phyloP scores from a whole-genome alignment of 2,888 invertebrate species.

The Matsumyia berberina region DNA sequence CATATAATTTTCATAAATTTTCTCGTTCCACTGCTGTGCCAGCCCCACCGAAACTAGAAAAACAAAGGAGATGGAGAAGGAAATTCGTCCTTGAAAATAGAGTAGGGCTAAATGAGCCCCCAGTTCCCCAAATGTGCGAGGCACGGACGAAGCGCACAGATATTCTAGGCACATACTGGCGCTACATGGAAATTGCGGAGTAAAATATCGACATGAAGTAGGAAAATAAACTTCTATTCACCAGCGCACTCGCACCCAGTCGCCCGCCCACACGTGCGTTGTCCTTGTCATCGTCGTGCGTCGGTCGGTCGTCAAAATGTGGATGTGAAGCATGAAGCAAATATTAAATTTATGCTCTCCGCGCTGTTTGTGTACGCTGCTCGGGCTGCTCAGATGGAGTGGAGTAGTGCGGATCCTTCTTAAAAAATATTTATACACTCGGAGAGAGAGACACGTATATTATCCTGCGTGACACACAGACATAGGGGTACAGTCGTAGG shows the following conservation, averaged over 20 bases:
- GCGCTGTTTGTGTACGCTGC: slow-evolving; percentile 16
- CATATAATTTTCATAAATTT: slow-evolving; percentile 74
- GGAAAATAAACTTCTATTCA: slow-evolving; percentile 43
- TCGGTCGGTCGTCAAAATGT: slow-evolving; percentile 37
- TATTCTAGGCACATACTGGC: slow-evolving; percentile 32
- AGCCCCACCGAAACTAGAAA: slow-evolving; percentile 28
- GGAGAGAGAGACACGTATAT: slow-evolving; percentile 29
- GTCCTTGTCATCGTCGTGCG: slow-evolving; percentile 49
- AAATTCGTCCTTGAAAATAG: slow-evolving; percentile 67
- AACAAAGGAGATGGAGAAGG: not conserved
- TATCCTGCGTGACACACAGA: slow-evolving; percentile 30
- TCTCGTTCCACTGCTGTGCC: slow-evolving; percentile 1
- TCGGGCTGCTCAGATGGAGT: slow-evolving; percentile 1
- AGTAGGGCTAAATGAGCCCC: slow-evolving; percentile 42
- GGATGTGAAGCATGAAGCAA: slow-evolving; percentile 56
- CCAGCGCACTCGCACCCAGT: not conserved
- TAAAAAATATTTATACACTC: slow-evolving; percentile 33
- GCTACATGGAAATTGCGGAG: slow-evolving; percentile 34
- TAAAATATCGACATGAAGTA: slow-evolving; percentile 48
- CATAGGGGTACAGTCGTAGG: slow-evolving; percentile 17
- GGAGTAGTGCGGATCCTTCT: slow-evolving; percentile 39
- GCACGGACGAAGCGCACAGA: slow-evolving; percentile 6
- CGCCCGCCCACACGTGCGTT: slow-evolving; percentile 20
- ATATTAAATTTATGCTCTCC: slow-evolving; percentile 56
- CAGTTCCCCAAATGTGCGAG: not conserved